Evolutionary conservation across 2,113 vertebrate genomes (phyloP).

Genomic region (Macrotus californicus): DNA sequence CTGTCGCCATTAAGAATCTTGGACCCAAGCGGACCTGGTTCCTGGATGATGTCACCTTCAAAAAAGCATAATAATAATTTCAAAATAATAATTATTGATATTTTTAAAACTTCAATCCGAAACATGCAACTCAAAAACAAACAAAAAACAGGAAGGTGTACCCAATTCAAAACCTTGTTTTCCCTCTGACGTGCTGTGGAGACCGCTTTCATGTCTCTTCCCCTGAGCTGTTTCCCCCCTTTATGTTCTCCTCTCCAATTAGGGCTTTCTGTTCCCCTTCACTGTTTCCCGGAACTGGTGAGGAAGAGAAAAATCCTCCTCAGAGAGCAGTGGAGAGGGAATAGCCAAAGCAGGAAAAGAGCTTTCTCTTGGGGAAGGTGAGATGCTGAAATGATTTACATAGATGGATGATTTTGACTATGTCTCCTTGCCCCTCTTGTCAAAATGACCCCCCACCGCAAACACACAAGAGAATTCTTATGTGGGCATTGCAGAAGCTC

Average conservation of each 20-base stretch:
- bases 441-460: not conserved
- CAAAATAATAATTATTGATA: not conserved
- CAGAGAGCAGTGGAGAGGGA: not conserved
- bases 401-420: not conserved
- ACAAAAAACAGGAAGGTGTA: not conserved
- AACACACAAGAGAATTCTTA: not conserved
- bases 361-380: not conserved
- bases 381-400: not conserved
- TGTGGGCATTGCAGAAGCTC: not conserved
- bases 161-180: not conserved
- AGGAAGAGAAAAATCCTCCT: not conserved
- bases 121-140: not conserved
- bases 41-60: not conserved
- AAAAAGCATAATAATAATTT: not conserved
- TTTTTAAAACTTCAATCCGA: not conserved
- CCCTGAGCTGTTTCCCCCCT: not conserved
- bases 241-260: not conserved
- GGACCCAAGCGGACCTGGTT: not conserved
- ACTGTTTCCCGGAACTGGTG: not conserved
- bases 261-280: not conserved
- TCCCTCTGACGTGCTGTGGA: not conserved
- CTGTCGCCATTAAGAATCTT: not conserved
- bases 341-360: not conserved
- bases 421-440: not conserved
- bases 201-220: not conserved